Base-by-base conservation (phyloP, 2,113 vertebrate species). In the Mesitornis unicolor region DNA sequence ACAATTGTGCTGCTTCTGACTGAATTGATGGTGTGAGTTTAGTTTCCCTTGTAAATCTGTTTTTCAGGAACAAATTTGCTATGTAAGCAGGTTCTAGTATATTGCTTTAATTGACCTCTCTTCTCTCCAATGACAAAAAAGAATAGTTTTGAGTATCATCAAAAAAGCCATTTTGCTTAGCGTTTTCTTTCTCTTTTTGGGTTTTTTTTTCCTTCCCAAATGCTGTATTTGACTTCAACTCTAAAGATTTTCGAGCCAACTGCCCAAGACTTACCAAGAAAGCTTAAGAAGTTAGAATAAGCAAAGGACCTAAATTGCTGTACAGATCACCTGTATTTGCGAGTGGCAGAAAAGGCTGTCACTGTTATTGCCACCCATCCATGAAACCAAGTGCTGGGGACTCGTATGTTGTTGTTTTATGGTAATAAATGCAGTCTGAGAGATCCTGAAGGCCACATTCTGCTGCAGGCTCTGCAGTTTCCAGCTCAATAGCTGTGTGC, bases 1-100 rank as follows among this genome's bases (percentile, higher is more conserved):
- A 97, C 96, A 97, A 92, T 96, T 64, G 40, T 76, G 95, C 92
- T 81, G 6, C 89, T 90, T 91, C 94, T 90, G 92, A 90, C 74
- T 87, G 70, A 86, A 90, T 94, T 95, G 94, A 92, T 94, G 51
- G 68, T 51, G 77, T 68, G 56, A 95, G 89, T 65, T 91, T 61
- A 83, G 88, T 84, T 76, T 95, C 86, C 68, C 90, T 89, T 82
- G 81, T 77, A 91, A 94, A 93, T 85, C 69, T 74, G 3, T 75
- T 87, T 96, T 93, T 92, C 81, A 71, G 80, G 80, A 81, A 73
- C 64, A n/a, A 82, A 93, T 89, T 36, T 93, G 95, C 94, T 91
- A 59, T 33, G 59, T 94, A 94, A 96, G 97, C 94, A 90, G 45
- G 79, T 95, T 93, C 90, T 24, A 26, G 43, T 68, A 68, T 79